Base-by-base conservation (phyloP, 2,888 invertebrate species). In the Crematogaster levior region DNA sequence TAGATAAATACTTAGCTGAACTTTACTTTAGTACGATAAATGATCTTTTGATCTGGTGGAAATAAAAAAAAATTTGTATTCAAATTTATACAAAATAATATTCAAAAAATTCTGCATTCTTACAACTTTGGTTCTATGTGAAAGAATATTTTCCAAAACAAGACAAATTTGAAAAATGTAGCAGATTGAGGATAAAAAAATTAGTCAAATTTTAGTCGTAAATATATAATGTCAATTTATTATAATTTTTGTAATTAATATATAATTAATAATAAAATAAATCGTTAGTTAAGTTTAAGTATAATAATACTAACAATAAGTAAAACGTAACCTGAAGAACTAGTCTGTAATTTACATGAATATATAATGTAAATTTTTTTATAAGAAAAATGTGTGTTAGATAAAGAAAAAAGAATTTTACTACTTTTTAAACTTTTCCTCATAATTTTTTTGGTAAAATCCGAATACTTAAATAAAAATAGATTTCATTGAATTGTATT, bases 121-220 rank as follows among this genome's bases (percentile, higher is more conserved):
- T 15, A 40, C 63, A 40, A 63, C 63, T 63, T 63, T 40, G 3
- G 40, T 63, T 15, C 24, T 24, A 4, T 63, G 40, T 24, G 9
- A 63, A 63, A 40, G 40, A 63, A 63, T 63, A 63, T 63, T 63
- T 63, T 63, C 63, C 12, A 63, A 63, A 40, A 15, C 63, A 3
- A 40, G 24, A 3, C 24, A 63, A 24, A 63, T 63, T 60, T 60
- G 34, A 60, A n/a, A 60, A 60, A 60, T 18, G 60, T 7, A 30
- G 30, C n/a, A 18, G 60, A 10, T 34, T 60, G 18, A 60, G 34
- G 7, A 58, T 18, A 18, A 60, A 34, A 60, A 60, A 60, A 60
- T 60, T 1, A 60, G 30, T 15, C 56, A 30, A 34, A 34, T 60
- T 60, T 34, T 34, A 58, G 3, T 60, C 1, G 34, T 60, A 30